Percentiles rank a stretch among this genome's conserved stretches.
Evolutionary conservation across 2,797 vertebrate genomes (phyloP).

Genomic region (Tinamus major): DNA sequence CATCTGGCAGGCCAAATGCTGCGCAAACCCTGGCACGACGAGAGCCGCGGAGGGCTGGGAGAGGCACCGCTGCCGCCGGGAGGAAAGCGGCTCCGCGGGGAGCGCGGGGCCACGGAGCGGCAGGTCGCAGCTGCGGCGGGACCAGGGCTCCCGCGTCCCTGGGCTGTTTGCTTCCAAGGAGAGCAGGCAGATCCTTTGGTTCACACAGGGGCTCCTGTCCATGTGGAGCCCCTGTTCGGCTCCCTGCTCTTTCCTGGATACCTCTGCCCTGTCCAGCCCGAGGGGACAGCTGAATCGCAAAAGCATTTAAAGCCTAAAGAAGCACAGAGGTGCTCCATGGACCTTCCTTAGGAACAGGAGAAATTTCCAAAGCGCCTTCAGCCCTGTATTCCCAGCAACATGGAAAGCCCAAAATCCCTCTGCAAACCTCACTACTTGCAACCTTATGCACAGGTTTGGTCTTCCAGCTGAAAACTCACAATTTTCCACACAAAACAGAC

Average conservation of each 20-base stretch:
- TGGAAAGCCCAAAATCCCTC: background rate
- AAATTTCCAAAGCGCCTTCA: background rate
- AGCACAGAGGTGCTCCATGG: background rate
- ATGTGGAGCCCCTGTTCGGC: background rate
- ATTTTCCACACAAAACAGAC: background rate
- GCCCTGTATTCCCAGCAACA: background rate
- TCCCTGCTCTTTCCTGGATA: background rate
- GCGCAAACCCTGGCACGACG: slow-evolving; percentile 32
- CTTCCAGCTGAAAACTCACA: background rate
- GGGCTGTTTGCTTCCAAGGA: background rate
- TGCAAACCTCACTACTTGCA: background rate
- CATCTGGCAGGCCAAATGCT: slow-evolving; percentile 65
- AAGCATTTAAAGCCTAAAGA: background rate
- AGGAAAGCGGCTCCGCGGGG: background rate
- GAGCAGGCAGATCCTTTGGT: background rate
- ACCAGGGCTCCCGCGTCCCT: background rate
- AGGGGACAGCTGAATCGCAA: background rate
- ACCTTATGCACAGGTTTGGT: background rate
- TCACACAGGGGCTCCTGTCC: background rate
- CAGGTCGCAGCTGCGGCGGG: slow-evolving; percentile 10
- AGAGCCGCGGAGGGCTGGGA: background rate
- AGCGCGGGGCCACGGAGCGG: background rate
- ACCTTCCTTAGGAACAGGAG: background rate
- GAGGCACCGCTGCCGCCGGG: background rate
- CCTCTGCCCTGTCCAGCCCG: background rate